Evolutionary conservation across 1,140 invertebrate species (phyloP).

Genomic region (Ephestia elutella): DNA sequence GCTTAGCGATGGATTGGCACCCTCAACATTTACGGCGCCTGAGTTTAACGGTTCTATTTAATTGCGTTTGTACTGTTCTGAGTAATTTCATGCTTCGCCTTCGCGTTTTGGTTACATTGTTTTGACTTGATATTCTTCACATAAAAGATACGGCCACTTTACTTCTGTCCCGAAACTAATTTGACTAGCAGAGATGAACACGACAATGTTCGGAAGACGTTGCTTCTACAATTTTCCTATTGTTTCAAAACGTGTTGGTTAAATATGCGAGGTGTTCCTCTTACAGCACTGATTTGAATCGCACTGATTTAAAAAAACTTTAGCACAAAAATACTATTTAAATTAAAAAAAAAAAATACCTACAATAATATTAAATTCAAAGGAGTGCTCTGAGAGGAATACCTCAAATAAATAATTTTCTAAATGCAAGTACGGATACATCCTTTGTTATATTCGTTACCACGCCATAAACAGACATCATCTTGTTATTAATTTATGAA

Average conservation of each 20-base stretch:
- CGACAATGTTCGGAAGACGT: slow-evolving; percentile 38
- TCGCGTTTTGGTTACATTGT: slow-evolving; percentile 59
- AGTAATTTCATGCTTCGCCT: slow-evolving; percentile 42
- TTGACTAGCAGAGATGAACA: slow-evolving; percentile 38
- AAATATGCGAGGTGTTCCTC: no score
- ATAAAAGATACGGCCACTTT: slow-evolving; percentile 52
- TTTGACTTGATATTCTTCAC: slow-evolving; percentile 52
- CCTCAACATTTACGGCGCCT: slow-evolving; percentile 18
- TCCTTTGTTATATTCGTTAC: no score
- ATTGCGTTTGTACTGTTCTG: slow-evolving; percentile 45
- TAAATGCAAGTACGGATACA: no score
- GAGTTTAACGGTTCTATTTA: slow-evolving; percentile 49
- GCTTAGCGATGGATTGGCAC: not conserved
- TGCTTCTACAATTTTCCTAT: slow-evolving; percentile 25
- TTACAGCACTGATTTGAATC: no score
- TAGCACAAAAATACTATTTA: no score
- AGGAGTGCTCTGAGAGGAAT: no score
- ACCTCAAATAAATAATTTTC: no score
- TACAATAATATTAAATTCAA: no score
- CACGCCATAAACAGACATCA: no score
- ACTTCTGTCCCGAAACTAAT: slow-evolving; percentile 46
- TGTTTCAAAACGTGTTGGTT: not conserved
- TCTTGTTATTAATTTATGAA: no score
- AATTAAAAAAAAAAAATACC: no score
- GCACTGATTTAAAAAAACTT: no score